These are phyloP conservation scores for Sus cebifrons DNA, from an alignment of 2,797 vertebrate species.

Conservation along the genomic window DNA sequence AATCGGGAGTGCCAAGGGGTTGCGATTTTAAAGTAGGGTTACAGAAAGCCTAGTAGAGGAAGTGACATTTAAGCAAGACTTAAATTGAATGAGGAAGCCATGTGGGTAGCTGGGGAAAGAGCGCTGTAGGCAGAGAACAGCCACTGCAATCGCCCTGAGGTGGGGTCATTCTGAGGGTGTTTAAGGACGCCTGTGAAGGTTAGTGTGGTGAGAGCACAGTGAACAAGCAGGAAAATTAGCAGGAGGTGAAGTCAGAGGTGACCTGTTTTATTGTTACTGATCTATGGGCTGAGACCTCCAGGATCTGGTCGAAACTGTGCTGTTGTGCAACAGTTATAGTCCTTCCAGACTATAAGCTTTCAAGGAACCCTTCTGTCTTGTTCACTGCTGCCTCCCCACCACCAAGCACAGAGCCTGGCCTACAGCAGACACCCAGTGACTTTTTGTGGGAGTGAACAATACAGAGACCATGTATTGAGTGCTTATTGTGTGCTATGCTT, in stretches of 20 bases:
- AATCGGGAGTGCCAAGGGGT: constrained; percentile 53
- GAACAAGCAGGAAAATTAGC: constrained; percentile 26
- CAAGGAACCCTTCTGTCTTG: constrained; percentile 57
- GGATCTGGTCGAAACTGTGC: constrained; percentile 51
- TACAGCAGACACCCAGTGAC: constrained; percentile 28
- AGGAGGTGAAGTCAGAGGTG: constrained; percentile 59
- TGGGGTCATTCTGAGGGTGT: background rate
- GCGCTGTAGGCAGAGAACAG: constrained; percentile 26
- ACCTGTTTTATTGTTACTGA: constrained; percentile 66
- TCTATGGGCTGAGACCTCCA: constrained; percentile 3
- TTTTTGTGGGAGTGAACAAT: constrained; percentile 35
- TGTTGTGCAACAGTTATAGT: background rate
- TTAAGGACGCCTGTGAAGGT: constrained; percentile 45
- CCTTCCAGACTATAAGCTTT: constrained; percentile 43
- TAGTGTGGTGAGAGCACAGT: background rate
- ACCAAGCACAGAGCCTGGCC: constrained; percentile 40
- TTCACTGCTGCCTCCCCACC: constrained; percentile 21
- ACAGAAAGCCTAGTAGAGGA: constrained; percentile 41
- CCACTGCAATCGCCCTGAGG: background rate
- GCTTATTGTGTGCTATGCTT: background rate
- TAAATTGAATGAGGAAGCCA: constrained; percentile 30
- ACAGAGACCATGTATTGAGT: constrained; percentile 44
- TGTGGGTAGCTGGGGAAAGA: background rate
- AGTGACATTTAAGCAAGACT: constrained; percentile 56
- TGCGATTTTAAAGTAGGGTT: constrained; percentile 54